A percentile compares a stretch with the other conserved stretches of the same genome.
Evolutionary conservation across 1,140 invertebrate species (phyloP).

Genomic region (Stegodyphus mimosarum): DNA sequence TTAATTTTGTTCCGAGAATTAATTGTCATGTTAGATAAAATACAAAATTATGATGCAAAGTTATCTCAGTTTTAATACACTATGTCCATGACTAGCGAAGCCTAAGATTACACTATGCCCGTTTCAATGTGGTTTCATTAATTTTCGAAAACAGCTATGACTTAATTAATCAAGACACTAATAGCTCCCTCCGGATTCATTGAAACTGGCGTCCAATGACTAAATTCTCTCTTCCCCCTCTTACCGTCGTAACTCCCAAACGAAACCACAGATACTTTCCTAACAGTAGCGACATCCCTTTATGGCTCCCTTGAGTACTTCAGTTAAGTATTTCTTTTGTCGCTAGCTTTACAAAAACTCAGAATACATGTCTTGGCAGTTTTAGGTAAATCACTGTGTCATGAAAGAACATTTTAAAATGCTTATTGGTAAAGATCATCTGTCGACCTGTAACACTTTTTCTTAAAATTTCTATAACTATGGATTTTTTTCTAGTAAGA

Average conservation of each 20-base stretch:
- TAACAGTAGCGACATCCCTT: constrained; percentile 9
- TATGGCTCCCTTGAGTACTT: constrained; percentile 8
- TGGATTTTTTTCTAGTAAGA: too few species aligned
- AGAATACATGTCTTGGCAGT: constrained; percentile 13
- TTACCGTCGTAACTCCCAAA: constrained; percentile 14
- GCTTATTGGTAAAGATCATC: too few species aligned
- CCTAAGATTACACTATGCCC: not conserved
- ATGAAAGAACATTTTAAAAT: too few species aligned
- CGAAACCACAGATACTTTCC: constrained; percentile 14
- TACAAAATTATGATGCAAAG: too few species aligned
- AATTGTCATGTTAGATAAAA: too few species aligned
- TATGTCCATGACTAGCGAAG: too few species aligned
- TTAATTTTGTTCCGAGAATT: too few species aligned
- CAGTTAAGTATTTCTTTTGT: constrained; percentile 19
- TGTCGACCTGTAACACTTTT: too few species aligned
- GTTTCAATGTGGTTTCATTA: constrained; percentile 13
- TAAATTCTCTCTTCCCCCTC: constrained; percentile 6
- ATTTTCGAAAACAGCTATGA: constrained; percentile 42
- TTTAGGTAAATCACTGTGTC: constrained; percentile 32
- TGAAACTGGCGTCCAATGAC: constrained; percentile 30
- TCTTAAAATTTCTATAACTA: too few species aligned
- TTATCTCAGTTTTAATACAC: too few species aligned
- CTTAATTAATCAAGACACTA: constrained; percentile 58
- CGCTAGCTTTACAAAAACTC: not conserved
- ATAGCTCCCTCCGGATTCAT: constrained; percentile 52